Conservation (phyloP, 2,113 vertebrate species). For the Entelurus aequoreus region DNA sequence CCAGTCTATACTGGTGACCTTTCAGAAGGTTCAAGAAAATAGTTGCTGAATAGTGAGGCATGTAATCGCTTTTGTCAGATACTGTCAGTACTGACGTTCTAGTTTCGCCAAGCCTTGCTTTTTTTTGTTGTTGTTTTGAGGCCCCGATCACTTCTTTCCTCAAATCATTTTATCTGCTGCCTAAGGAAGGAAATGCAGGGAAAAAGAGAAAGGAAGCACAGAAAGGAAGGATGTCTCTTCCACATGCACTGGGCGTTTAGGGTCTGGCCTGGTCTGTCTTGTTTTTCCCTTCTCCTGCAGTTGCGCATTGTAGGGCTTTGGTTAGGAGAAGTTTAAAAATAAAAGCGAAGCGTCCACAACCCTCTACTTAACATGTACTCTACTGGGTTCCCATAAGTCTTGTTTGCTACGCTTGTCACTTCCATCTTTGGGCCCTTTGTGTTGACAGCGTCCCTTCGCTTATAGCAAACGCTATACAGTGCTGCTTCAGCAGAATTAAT, state of each 20-base stretch:
- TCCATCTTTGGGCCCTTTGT: conserved; percentile 6
- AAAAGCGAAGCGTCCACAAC: conserved; percentile 41
- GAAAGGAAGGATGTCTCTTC: conserved; percentile 53
- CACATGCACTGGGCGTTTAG: conserved; percentile 32
- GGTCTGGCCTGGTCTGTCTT: conserved; percentile 31
- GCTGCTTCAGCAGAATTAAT: not conserved
- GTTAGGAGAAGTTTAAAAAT: conserved; percentile 60
- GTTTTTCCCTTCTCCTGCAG: conserved; percentile 37
- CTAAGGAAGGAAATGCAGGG: conserved; percentile 44
- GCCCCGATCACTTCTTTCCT: conserved; percentile 24
- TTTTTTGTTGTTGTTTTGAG: conserved; percentile 4
- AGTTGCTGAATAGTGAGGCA: no score
- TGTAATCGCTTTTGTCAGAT: no score
- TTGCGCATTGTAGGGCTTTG: conserved; percentile 34
- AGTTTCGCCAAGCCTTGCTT: not conserved
- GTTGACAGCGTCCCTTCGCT: not conserved
- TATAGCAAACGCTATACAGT: not conserved
- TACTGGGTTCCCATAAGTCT: conserved; percentile 31
- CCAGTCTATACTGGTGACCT: no score
- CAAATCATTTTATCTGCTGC: conserved; percentile 25
- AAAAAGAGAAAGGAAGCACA: conserved; percentile 47
- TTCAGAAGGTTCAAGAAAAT: no score
- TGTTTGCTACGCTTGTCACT: conserved; percentile 24
- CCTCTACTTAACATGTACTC: conserved; percentile 50
- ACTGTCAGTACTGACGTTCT: no score